Evolutionary conservation across 2,113 vertebrate species (phyloP), one percentile per base, ranked within the genome.

Genomic region (Otus sunia): DNA sequence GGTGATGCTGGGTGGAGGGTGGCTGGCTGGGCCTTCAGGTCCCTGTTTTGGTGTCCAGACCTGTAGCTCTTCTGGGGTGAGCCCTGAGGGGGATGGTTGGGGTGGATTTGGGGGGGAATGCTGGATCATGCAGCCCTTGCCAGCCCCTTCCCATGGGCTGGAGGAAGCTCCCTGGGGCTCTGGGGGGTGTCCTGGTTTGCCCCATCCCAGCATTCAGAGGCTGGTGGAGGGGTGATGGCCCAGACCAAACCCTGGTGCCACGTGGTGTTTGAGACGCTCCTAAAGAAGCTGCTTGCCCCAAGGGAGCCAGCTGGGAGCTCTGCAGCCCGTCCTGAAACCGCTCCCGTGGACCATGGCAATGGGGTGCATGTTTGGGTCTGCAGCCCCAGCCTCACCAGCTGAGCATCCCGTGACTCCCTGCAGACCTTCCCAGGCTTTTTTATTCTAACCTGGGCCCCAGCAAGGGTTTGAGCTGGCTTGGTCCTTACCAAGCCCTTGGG

Each of bases 231-330:
- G 8, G 5, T 12, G 32, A 15, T 5, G 13, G 30, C 41, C 75
- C 47, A 10, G 21, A 23, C 26, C 12, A 15, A 49, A 9, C 72
- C 37, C 23, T 45, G 30, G 30, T 56, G n/a, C 67, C 20, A 7
- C 0, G 2, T 5, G 17, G 27, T 14, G 8, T 25, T 53, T 17
- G 53, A 39, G 52, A 8, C 3, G 2, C 3, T 27, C 26, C 62
- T 27, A 2, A n/a, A 60, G 62, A 29, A 53, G 30, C 18, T 13
- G 0, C 41, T 23, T 26, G 12, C 22, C n/a, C 32, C 7, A 8
- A 1, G 25, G 19, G 34, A 45, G 36, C 0, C 5, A 23, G 55
- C 27, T 20, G 15, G n/a, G 50, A 63, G 39, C 53, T 52, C 64
- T 43, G 29, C 50, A 75, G 41, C 58, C 26, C 1, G 5, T 26